These are phyloP conservation scores for Salvelinus sp. DNA, from an alignment of 2,113 vertebrate genomes.

Conservation along the genomic window DNA sequence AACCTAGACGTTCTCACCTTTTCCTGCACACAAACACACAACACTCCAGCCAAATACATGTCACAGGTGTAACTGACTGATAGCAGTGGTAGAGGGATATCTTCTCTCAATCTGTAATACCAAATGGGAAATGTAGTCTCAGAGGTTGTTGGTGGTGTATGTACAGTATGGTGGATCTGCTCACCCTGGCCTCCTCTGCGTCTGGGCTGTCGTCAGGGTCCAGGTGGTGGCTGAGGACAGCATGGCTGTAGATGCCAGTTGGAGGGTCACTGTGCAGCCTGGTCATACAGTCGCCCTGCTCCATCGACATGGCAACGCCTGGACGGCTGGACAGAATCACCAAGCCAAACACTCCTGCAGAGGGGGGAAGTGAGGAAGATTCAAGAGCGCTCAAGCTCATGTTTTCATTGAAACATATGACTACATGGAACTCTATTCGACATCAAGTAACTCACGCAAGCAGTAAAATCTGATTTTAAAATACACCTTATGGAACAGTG, in stretches of 20 bases:
- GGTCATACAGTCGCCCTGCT: conserved; percentile 60
- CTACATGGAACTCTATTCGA: too few species aligned
- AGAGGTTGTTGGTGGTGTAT: neutral
- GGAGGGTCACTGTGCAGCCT: conserved; percentile 58
- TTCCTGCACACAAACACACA: conserved; percentile 21
- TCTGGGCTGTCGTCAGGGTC: conserved; percentile 49
- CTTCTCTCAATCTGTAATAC: neutral
- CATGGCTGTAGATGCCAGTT: conserved; percentile 64
- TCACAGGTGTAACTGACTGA: neutral
- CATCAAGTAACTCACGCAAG: too few species aligned
- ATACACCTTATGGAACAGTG: too few species aligned
- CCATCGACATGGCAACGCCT: conserved; percentile 51
- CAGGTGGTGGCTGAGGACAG: conserved; percentile 52
- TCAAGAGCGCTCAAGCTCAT: neutral
- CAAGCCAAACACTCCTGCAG: conserved; percentile 82
- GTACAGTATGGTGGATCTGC: neutral
- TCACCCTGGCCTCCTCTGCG: conserved; percentile 60
- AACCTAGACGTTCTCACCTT: conserved; percentile 76
- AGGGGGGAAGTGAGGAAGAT: neutral
- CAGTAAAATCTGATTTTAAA: too few species aligned
- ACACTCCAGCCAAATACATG: neutral
- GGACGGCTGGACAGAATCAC: conserved; percentile 45
- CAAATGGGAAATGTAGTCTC: neutral
- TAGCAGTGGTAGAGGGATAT: neutral
- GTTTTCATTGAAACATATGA: neutral